Conservation (phyloP, 2,113 vertebrate species). For the Podilymbus podiceps region DNA sequence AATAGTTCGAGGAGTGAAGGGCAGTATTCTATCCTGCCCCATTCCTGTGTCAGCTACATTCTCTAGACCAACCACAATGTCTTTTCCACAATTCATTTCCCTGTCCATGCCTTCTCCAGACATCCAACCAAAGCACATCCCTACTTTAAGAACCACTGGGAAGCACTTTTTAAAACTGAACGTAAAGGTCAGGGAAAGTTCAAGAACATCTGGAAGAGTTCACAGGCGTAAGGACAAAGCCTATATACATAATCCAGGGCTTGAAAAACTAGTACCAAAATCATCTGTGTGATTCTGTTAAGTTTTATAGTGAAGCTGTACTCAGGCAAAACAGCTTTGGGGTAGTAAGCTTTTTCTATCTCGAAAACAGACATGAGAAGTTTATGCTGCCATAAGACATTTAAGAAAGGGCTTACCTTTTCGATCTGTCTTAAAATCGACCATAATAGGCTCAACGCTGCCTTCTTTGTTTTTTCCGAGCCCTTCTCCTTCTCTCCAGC, state of each 20-base stretch:
- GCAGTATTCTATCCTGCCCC: neutral
- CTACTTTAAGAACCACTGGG: neutral
- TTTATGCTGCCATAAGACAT: neutral
- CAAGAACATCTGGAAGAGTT: neutral
- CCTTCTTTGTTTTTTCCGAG: conserved; percentile 95
- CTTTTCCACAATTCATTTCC: neutral
- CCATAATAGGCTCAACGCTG: conserved; percentile 92
- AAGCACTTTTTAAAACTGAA: neutral
- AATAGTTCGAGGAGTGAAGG: no score
- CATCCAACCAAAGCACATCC: neutral
- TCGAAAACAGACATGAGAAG: neutral
- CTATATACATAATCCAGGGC: neutral
- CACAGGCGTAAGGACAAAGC: neutral
- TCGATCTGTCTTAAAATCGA: conserved; percentile 97
- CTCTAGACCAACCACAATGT: neutral
- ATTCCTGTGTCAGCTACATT: neutral
- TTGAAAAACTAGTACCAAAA: neutral
- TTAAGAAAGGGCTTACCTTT: conserved; percentile 81
- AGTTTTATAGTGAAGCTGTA: neutral
- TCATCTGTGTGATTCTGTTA: neutral
- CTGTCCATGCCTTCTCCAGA: neutral
- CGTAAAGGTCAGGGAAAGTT: neutral
- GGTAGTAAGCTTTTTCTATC: no score
- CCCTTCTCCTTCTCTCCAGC: conserved; percentile 94
- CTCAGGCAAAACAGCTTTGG: neutral